Evolutionary conservation across 92 coral and sea anemone species (phyloP), one percentile per base, ranked within the genome.

Genomic region (Porites divaricata): DNA sequence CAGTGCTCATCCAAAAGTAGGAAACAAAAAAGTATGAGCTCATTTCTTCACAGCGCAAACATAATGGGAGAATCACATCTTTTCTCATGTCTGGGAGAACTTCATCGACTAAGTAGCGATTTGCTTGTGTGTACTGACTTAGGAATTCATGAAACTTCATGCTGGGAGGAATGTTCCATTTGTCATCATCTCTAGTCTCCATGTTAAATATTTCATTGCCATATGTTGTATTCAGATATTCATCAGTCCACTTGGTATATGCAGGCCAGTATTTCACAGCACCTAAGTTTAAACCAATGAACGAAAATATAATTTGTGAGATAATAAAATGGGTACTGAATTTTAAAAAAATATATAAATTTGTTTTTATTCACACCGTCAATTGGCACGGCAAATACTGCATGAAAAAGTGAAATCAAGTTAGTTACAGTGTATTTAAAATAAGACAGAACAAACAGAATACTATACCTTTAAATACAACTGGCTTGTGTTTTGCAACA

Each of bases 201-300:
- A 96, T 94, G 53, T 87, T 74, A 81, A 96, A 91, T 56, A 81
- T 67, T 9, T 81, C 86, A 69, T 89, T 87, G 16, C 95, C 98
- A 77, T 93, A 96, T 15, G 95, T 96, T 57, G 87, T 54, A 86
- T 85, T 87, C 67, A 96, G 89, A 72, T 94, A 95, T 6, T 95
- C 95, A 72, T 96, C 99, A 21, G 99, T 96, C 99, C 99, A 96
- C 72, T 92, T 95, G 13, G 91, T 85, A 77, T 92, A 96, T 0
- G 99, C 99, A 62, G 99, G 98, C 99, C 99, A 96, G 83, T 86
- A 87, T 83, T 96, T 92, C n/a, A 93, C 99, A 17, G 94, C 93
- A 77, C 95, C 99, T 96, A 63, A 35, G 45, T 35, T 35, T 35
- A 35, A 35, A 35, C 45, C 45, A 35, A 35, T 3, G 45, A 35